A percentile compares a stretch with the other conserved stretches of the same genome.
Conservation (phyloP, 2,888 invertebrate genomes). For the Hanleya hanleyi region DNA sequence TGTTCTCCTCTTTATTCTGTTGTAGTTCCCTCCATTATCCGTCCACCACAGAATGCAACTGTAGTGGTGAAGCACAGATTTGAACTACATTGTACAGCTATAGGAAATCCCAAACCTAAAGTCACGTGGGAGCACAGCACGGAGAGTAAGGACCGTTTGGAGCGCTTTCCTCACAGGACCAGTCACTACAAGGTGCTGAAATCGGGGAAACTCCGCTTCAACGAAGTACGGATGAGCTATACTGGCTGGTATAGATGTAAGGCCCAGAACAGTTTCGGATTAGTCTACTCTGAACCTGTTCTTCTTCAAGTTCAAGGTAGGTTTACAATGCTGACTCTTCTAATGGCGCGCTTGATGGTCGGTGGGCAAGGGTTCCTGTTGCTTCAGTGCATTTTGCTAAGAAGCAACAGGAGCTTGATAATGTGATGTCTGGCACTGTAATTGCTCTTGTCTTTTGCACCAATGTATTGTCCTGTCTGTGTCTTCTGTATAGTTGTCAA, state of each 20-base stretch:
- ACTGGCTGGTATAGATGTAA: constrained; percentile 57
- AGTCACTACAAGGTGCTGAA: constrained; percentile 48
- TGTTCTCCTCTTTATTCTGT: constrained; percentile 6
- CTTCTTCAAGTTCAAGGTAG: constrained; percentile 58
- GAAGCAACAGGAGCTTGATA: no score
- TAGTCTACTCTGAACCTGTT: constrained; percentile 42
- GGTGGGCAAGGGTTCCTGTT: no score
- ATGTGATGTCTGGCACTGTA: no score
- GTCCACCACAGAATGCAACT: constrained; percentile 55
- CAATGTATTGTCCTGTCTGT: no score
- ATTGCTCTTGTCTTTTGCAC: no score
- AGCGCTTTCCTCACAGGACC: constrained; percentile 27
- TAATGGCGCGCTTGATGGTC: not conserved
- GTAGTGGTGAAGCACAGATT: constrained; percentile 49
- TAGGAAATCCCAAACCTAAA: constrained; percentile 35
- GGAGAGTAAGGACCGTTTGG: constrained; percentile 23
- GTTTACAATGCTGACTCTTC: not conserved
- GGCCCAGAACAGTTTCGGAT: constrained; percentile 45
- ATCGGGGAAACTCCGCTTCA: constrained; percentile 54
- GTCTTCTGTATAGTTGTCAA: no score
- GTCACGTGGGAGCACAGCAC: constrained; percentile 56
- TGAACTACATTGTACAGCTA: constrained; percentile 52
- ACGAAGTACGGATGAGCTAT: constrained; percentile 47
- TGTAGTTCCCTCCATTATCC: constrained; percentile 52
- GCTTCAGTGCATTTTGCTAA: no score